phyloP scores from a whole-genome alignment of 2,888 invertebrate genomes.

The Zygogramma bicolorata region DNA sequence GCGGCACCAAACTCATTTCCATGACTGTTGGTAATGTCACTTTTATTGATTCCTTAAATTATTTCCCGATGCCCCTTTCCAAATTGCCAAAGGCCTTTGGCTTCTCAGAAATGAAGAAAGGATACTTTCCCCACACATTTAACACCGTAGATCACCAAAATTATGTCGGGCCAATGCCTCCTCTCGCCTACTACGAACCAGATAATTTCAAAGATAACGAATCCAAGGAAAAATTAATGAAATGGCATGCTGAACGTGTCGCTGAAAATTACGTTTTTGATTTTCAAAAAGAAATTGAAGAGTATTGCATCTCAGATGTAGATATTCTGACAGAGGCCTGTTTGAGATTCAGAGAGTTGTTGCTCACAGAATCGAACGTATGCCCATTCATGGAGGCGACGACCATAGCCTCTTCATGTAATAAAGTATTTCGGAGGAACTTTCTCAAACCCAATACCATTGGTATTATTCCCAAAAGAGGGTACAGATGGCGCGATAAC shows the following conservation, averaged over 20 bases:
- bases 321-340: constrained; percentile 27
- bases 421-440: constrained; percentile 38
- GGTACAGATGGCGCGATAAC: too few species aligned
- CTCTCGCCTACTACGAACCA: constrained; percentile 20
- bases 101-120: constrained; percentile 32
- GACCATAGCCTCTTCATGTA: constrained; percentile 29
- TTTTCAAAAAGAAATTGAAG: constrained; percentile 51
- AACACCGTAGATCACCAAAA: too few species aligned
- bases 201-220: constrained; percentile 9
- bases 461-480: too few species aligned
- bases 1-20: constrained; percentile 39
- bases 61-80: constrained; percentile 45
- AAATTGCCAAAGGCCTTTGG: constrained; percentile 40
- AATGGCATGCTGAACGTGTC: constrained; percentile 30
- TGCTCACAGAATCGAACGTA: too few species aligned
- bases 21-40: constrained; percentile 37
- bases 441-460: too few species aligned
- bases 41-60: constrained; percentile 52
- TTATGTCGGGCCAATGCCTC: constrained; percentile 26
- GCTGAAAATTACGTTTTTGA: constrained; percentile 50
- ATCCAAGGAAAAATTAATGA: constrained; percentile 19
- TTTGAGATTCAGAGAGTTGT: constrained; percentile 22
- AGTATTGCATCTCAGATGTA: constrained; percentile 47
- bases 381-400: too few species aligned
- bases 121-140: constrained; percentile 50